Percentiles rank a stretch among this genome's conserved stretches.
phyloP scores from a whole-genome alignment of 2,888 invertebrate species.

The Polydesmus complanatus region DNA sequence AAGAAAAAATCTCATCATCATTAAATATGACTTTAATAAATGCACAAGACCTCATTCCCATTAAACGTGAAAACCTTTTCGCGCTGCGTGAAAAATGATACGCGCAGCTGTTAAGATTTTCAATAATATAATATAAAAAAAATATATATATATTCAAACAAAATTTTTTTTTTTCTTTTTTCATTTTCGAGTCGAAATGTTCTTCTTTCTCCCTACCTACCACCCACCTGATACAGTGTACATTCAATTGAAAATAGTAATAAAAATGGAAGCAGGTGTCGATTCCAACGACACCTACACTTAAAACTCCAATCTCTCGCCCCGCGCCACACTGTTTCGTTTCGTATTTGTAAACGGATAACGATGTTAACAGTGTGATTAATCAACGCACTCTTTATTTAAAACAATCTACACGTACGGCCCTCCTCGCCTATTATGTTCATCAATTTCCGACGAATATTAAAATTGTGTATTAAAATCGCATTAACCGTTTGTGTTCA shows the following conservation, averaged over 20 bases:
- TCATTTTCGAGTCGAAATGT: no score
- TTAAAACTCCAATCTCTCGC: not conserved
- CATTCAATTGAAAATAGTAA: no score
- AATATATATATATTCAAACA: not conserved
- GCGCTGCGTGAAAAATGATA: not conserved
- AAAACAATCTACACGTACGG: no score
- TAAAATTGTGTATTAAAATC: no score
- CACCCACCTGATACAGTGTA: no score
- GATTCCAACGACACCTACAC: not conserved
- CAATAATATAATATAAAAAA: not conserved
- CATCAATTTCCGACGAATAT: no score
- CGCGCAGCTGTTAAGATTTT: not conserved
- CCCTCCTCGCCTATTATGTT: no score
- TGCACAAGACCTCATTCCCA: not conserved
- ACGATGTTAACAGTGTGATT: not conserved
- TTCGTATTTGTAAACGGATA: no score
- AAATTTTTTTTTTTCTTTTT: not conserved
- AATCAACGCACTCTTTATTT: no score
- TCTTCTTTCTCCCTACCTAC: no score
- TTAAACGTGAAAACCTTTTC: not conserved
- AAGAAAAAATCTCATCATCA: not conserved
- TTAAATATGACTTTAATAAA: not conserved
- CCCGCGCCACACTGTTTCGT: no score
- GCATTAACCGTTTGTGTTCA: no score
- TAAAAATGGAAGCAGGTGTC: not conserved